These are phyloP conservation scores for Meteorus cinctellus DNA, from an alignment of 2,888 invertebrate genomes.

Conservation along the genomic window DNA sequence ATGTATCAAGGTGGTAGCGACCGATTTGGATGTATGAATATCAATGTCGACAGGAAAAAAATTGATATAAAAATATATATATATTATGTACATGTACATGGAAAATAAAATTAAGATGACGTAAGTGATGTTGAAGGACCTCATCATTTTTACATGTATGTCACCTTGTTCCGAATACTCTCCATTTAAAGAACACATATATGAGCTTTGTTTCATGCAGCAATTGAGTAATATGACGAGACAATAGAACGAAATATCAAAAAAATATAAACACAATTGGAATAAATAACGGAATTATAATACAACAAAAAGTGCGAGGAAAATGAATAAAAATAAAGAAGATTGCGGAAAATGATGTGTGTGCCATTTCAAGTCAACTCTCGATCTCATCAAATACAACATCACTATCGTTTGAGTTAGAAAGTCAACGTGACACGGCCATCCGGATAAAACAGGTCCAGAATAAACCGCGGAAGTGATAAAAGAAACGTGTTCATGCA, in stretches of 20 bases:
- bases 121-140: conserved; percentile 18
- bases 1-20: background rate
- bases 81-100: background rate
- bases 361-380: background rate
- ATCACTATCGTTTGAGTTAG: conserved; percentile 10
- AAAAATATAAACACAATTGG: background rate
- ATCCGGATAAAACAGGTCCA: conserved; percentile 4
- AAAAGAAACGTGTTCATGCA: background rate
- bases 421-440: background rate
- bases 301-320: background rate
- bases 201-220: background rate
- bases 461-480: conserved; percentile 13
- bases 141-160: conserved; percentile 8
- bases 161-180: conserved; percentile 37
- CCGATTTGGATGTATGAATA: conserved; percentile 33
- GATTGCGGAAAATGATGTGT: background rate
- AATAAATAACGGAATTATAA: background rate
- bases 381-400: conserved; percentile 9
- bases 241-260: background rate
- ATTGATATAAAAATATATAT: background rate
- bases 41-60: background rate
- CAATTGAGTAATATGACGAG: background rate
- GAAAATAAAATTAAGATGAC: conserved; percentile 10
- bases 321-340: too few relatives aligned
- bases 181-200: background rate